phyloP scores from a whole-genome alignment of 1,140 invertebrate genomes.

The Pemphigus obesinymphae region DNA sequence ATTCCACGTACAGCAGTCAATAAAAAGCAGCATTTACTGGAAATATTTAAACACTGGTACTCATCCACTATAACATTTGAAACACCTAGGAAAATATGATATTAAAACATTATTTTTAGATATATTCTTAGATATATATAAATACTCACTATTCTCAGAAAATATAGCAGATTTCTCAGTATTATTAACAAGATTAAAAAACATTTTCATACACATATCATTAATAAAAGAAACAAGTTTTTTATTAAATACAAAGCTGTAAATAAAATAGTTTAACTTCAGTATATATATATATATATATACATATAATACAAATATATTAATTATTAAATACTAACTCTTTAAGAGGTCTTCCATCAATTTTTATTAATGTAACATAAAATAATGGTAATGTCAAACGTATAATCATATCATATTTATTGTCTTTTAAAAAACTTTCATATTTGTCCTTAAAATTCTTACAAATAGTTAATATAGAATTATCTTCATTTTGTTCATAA shows the following conservation, averaged over 20 bases:
- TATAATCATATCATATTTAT: slow-evolving; percentile 19
- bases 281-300: not conserved
- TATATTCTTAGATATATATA: not conserved
- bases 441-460: slow-evolving; percentile 31
- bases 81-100: not conserved
- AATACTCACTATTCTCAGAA: slow-evolving; percentile 16
- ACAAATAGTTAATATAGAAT: slow-evolving; percentile 1
- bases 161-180: not conserved
- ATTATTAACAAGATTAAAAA: slow-evolving; percentile 31
- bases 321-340: not conserved
- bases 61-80: not conserved
- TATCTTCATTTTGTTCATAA: slow-evolving; percentile 34
- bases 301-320: not conserved
- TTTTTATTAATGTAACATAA: slow-evolving; percentile 35
- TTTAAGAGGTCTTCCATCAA: slow-evolving; percentile 33
- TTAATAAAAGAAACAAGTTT: slow-evolving; percentile 27
- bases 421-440: slow-evolving; percentile 25
- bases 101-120: not conserved
- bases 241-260: slow-evolving; percentile 12
- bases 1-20: slow-evolving; percentile 33
- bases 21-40: slow-evolving; percentile 35
- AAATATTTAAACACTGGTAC: slow-evolving; percentile 16
- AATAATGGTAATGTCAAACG: slow-evolving; percentile 31
- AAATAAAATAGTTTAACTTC: not conserved
- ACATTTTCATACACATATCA: slow-evolving; percentile 25